Percentiles rank a stretch among this genome's conserved stretches.
phyloP scores from a whole-genome alignment of 2,797 vertebrate species.

The Fringilla coelebs region DNA sequence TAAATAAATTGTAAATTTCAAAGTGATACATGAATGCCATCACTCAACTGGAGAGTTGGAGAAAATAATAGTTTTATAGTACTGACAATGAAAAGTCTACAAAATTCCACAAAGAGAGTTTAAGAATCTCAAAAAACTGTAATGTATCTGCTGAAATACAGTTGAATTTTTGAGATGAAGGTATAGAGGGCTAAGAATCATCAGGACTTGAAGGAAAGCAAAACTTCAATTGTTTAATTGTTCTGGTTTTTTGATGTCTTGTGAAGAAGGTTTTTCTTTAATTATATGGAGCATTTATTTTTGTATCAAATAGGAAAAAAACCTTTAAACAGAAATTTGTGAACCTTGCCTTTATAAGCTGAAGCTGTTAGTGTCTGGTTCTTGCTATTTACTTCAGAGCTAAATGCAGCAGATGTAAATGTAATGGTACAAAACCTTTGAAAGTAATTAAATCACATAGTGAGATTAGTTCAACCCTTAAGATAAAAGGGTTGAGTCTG shows the following conservation, averaged over 20 bases:
- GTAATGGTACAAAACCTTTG: neutral
- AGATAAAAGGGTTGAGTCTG: neutral
- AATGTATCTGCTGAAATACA: neutral
- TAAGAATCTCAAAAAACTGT: neutral
- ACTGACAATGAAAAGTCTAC: neutral
- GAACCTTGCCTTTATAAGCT: neutral
- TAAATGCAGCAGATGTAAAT: neutral
- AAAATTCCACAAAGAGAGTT: neutral
- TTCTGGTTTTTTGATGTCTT: neutral
- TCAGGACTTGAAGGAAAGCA: neutral
- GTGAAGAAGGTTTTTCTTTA: neutral
- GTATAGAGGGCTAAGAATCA: neutral
- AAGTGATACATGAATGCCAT: conserved; percentile 65
- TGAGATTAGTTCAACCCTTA: neutral
- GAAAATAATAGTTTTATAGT: conserved; percentile 54
- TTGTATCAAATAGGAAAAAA: neutral
- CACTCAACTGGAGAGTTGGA: conserved; percentile 41
- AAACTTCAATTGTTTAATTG: conserved; percentile 1
- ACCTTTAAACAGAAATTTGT: conserved; percentile 1
- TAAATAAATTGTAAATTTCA: conserved; percentile 74
- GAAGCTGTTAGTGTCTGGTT: neutral
- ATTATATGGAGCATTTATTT: neutral
- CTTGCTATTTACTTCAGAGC: neutral
- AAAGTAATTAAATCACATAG: conserved; percentile 6
- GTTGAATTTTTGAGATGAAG: neutral